A percentile compares a stretch with the other conserved stretches of the same genome.
These are phyloP conservation scores for Drosophila leonis DNA, from an alignment of 2,888 invertebrate genomes.

Conservation along the genomic window DNA sequence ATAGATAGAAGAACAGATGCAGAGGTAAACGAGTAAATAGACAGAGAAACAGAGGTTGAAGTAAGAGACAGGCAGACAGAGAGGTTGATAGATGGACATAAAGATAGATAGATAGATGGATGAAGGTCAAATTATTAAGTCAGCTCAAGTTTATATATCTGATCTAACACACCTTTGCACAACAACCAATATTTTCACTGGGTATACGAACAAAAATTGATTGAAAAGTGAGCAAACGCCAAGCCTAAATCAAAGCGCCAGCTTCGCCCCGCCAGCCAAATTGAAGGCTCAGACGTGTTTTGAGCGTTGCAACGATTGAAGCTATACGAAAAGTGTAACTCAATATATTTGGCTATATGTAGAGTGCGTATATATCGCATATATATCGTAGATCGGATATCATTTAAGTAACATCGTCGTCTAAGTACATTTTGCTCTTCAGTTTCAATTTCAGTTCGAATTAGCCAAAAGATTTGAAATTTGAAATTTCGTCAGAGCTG, in stretches of 20 bases:
- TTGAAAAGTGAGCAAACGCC: constrained; percentile 28
- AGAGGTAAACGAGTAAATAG: neutral
- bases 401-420: too few relatives aligned
- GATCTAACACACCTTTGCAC: neutral
- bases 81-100: neutral
- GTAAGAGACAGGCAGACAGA: neutral
- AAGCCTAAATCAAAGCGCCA: constrained; percentile 15
- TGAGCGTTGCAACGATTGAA: constrained; percentile 56
- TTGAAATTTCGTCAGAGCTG: constrained; percentile 49
- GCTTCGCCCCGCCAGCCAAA: constrained; percentile 14
- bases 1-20: neutral
- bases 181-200: neutral
- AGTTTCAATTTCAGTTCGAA: constrained; percentile 16
- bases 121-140: too few relatives aligned
- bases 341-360: neutral
- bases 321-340: constrained; percentile 18
- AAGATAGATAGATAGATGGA: neutral
- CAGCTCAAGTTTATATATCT: neutral
- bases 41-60: neutral
- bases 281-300: constrained; percentile 60
- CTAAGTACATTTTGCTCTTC: neutral
- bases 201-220: neutral
- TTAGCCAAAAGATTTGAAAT: constrained; percentile 48
- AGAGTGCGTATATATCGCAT: neutral
- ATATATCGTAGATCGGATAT: neutral